phyloP scores from a whole-genome alignment of 2,888 invertebrate genomes.

The Drosophila tanythrix region DNA sequence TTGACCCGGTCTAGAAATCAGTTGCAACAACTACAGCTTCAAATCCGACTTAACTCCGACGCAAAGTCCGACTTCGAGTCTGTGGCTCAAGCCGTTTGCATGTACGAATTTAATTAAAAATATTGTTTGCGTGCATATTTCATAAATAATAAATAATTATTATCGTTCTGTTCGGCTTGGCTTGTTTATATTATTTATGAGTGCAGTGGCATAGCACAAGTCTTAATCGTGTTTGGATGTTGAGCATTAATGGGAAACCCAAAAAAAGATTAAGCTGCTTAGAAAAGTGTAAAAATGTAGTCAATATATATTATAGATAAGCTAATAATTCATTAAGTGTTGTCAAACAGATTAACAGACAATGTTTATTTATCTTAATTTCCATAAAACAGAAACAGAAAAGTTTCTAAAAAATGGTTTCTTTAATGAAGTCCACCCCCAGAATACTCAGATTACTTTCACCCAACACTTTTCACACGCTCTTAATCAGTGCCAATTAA shows the following conservation, averaged over 20 bases:
- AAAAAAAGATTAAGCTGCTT: conserved; percentile 4
- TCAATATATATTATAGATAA: conserved; percentile 1
- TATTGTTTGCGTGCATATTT: conserved; percentile 76
- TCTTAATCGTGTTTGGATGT: conserved; percentile 68
- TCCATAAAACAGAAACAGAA: background rate
- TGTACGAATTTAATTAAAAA: conserved; percentile 80
- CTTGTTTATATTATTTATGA: conserved; percentile 75
- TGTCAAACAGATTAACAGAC: background rate
- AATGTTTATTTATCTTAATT: background rate
- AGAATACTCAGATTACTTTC: conserved; percentile 14
- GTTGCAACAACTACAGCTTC: conserved; percentile 18
- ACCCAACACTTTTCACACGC: conserved; percentile 23
- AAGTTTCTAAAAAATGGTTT: background rate
- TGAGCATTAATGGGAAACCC: conserved; percentile 38
- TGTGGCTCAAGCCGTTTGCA: conserved; percentile 56
- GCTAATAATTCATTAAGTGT: background rate
- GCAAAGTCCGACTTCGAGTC: conserved; percentile 21
- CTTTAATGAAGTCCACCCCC: conserved; percentile 1
- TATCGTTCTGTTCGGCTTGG: conserved; percentile 54
- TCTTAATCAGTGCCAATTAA: conserved; percentile 26
- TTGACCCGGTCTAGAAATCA: conserved; percentile 66
- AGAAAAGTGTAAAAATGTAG: conserved; percentile 14
- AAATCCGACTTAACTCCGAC: conserved; percentile 10
- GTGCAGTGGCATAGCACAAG: conserved; percentile 44
- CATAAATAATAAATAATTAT: conserved; percentile 77